A percentile compares a stretch with the other conserved stretches of the same genome.
These are phyloP conservation scores for Psettodes erumei DNA, from an alignment of 2,113 vertebrate genomes.

Conservation along the genomic window DNA sequence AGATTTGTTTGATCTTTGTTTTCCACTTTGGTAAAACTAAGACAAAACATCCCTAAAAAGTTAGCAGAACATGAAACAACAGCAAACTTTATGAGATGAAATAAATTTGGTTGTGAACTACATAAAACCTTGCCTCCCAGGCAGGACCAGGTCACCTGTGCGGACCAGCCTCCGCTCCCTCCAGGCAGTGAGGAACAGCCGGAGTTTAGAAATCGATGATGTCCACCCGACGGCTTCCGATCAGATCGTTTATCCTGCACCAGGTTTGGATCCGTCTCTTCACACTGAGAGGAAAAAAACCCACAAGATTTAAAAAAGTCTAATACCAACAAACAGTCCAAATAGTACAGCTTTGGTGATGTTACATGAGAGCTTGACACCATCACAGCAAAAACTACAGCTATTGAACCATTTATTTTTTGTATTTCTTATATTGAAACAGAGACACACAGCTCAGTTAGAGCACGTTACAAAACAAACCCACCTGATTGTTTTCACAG, in stretches of 20 bases:
- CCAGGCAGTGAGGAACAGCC: constrained; percentile 74
- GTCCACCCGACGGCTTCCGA: constrained; percentile 19
- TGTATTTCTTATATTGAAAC: neutral
- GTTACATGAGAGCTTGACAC: neutral
- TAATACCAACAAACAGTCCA: too few relatives aligned
- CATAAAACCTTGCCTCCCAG: neutral
- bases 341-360: neutral
- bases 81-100: neutral
- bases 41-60: neutral
- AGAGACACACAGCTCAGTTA: neutral
- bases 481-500: constrained; percentile 10
- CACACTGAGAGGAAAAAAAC: too few relatives aligned
- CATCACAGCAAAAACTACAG: too few relatives aligned
- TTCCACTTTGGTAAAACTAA: neutral
- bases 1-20: too few relatives aligned
- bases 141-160: constrained; percentile 43
- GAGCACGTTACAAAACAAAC: neutral
- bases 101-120: neutral
- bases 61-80: neutral
- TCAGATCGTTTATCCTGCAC: constrained; percentile 6
- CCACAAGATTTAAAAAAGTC: neutral
- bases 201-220: constrained; percentile 56
- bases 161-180: constrained; percentile 77
- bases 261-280: constrained; percentile 50
- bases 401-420: neutral